Evolutionary conservation across 2,888 invertebrate species (phyloP).

Genomic region (Lomographa bimaculata): DNA sequence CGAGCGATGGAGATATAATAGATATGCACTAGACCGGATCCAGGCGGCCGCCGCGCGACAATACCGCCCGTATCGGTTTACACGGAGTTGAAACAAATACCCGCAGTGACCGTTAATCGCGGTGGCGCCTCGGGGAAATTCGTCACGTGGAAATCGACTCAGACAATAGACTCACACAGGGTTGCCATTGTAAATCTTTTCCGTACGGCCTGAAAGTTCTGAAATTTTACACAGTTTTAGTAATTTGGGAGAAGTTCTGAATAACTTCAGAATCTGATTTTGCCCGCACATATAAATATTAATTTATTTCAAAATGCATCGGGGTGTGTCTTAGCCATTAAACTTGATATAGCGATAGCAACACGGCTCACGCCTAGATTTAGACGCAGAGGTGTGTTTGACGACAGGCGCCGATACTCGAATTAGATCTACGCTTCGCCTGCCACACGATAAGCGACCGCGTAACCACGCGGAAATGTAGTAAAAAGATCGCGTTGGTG

Average conservation of each 20-base stretch:
- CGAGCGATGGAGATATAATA: slow-evolving; percentile 70
- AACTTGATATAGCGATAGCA: slow-evolving; percentile 47
- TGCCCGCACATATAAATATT: too few relatives aligned
- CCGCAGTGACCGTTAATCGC: slow-evolving; percentile 69
- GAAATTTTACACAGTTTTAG: too few relatives aligned
- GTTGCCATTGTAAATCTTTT: slow-evolving; percentile 22
- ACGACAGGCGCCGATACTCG: slow-evolving; percentile 69
- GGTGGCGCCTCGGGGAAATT: slow-evolving; percentile 72
- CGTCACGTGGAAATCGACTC: slow-evolving; percentile 66
- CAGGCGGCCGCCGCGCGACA: slow-evolving; percentile 66
- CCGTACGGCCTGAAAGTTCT: too few relatives aligned
- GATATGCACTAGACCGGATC: slow-evolving; percentile 78
- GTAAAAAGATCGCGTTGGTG: slow-evolving; percentile 72
- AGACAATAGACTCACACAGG: slow-evolving; percentile 32
- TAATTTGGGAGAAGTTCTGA: too few relatives aligned
- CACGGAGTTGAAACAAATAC: slow-evolving; percentile 73
- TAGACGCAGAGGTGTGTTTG: slow-evolving; percentile 61
- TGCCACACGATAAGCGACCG: slow-evolving; percentile 64
- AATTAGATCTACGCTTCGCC: slow-evolving; percentile 70
- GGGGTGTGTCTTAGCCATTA: slow-evolving; percentile 43
- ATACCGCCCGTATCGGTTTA: slow-evolving; percentile 74
- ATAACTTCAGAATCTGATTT: too few relatives aligned
- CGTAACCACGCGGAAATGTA: slow-evolving; percentile 78
- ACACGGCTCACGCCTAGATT: slow-evolving; percentile 58
- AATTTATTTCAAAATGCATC: slow-evolving; percentile 18